These are phyloP conservation scores for Hephaestus fuliginosus DNA, from an alignment of 2,797 vertebrate species.

Conservation along the genomic window DNA sequence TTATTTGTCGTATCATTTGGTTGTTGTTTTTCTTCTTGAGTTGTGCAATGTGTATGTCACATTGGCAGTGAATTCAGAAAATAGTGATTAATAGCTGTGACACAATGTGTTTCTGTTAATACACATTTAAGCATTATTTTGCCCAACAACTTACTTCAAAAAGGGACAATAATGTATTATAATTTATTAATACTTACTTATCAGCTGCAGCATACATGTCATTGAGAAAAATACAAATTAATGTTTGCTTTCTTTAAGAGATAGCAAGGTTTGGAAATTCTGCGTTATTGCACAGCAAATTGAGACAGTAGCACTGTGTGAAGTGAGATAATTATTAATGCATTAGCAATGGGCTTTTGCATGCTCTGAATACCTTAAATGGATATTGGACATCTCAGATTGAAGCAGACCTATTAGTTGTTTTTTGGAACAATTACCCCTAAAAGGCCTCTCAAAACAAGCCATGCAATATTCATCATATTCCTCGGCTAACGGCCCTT, in stretches of 20 bases:
- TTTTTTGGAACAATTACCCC: constrained; percentile 59
- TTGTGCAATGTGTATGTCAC: neutral
- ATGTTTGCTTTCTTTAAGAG: constrained; percentile 46
- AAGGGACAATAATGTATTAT: constrained; percentile 17
- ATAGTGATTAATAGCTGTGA: constrained; percentile 2
- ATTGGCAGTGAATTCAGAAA: neutral
- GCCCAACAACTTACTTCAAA: constrained; percentile 9
- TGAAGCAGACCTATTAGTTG: constrained; percentile 44
- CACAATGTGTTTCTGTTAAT: neutral
- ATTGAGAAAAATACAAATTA: constrained; percentile 43
- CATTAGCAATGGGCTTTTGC: constrained; percentile 40
- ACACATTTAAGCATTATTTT: neutral
- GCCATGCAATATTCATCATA: constrained; percentile 66
- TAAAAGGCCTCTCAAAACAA: constrained; percentile 58
- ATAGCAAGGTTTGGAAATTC: constrained; percentile 25
- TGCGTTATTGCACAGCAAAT: constrained; percentile 33
- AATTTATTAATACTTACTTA: constrained; percentile 34
- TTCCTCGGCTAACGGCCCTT: constrained; percentile 43
- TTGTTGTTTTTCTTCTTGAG: neutral
- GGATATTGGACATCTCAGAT: constrained; percentile 36
- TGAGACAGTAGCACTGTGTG: constrained; percentile 41
- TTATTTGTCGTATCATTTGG: neutral
- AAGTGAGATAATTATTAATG: constrained; percentile 62
- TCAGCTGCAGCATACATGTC: constrained; percentile 31
- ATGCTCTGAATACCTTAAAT: constrained; percentile 56